Conservation (phyloP, 2,113 vertebrate genomes). For the Acrocephalus kingi region DNA sequence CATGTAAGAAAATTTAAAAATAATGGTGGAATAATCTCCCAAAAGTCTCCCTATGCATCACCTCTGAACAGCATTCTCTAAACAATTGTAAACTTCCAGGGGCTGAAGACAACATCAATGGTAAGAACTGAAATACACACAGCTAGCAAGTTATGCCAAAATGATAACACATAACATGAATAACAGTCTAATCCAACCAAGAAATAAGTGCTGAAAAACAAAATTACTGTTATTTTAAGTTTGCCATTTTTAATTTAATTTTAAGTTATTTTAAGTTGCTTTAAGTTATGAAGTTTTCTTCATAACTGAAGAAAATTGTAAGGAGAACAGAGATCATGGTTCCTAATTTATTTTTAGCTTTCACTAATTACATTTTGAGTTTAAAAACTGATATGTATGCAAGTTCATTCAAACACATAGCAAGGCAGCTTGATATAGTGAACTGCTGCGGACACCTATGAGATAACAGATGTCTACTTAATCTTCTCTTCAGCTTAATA, state of each 20-base stretch:
- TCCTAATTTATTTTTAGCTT: not conserved
- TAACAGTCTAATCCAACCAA: not conserved
- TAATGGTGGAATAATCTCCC: not conserved
- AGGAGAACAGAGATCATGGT: not conserved
- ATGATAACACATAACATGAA: not conserved
- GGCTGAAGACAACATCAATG: not conserved
- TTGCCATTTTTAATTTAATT: not conserved
- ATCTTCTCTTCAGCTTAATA: not conserved
- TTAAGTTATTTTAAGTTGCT: too few relatives aligned
- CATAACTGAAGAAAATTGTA: not conserved
- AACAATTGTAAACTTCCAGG: not conserved
- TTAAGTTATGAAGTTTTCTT: too few relatives aligned
- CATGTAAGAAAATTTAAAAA: not conserved
- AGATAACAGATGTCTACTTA: not conserved
- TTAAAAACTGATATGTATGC: not conserved
- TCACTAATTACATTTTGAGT: not conserved
- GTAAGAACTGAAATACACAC: not conserved
- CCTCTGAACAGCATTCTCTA: not conserved
- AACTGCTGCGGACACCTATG: not conserved
- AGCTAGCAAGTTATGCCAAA: not conserved
- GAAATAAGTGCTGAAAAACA: not conserved
- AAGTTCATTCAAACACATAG: not conserved
- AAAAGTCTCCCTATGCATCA: rapidly evolving
- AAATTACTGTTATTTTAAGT: not conserved
- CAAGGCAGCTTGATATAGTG: not conserved